Evolutionary conservation across 2,113 vertebrate genomes (phyloP).

Genomic region (Crotalus horridus): DNA sequence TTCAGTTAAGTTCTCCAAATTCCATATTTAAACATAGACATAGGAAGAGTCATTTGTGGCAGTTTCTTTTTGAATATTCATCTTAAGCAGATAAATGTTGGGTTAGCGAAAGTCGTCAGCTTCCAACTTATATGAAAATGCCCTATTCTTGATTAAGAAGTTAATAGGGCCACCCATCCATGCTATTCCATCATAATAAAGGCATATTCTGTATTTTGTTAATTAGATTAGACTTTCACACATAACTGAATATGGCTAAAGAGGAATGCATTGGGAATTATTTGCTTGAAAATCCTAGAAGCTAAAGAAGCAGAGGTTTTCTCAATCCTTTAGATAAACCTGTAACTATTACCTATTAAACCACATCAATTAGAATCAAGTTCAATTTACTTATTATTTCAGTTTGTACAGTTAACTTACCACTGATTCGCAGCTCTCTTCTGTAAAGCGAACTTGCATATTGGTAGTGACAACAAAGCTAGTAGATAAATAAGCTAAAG

Average conservation of each 20-base stretch:
- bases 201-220: neutral
- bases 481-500: neutral
- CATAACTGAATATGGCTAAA: neutral
- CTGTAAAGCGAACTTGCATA: neutral
- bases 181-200: neutral
- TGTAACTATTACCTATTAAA: neutral
- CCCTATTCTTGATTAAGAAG: neutral
- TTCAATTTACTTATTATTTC: neutral
- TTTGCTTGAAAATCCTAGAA: neutral
- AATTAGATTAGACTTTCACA: neutral
- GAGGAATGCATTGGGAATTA: neutral
- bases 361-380: neutral
- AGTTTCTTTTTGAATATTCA: neutral
- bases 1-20: neutral
- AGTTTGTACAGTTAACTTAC: neutral
- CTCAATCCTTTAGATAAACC: neutral
- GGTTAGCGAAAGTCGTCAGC: neutral
- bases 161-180: neutral
- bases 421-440: neutral
- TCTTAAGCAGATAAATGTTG: neutral
- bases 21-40: neutral
- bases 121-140: neutral
- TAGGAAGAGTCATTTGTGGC: neutral
- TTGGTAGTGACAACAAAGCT: neutral
- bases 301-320: neutral